These are phyloP conservation scores for Leptoteleia sp. DNA, from an alignment of 1,140 invertebrate species.

Conservation along the genomic window DNA sequence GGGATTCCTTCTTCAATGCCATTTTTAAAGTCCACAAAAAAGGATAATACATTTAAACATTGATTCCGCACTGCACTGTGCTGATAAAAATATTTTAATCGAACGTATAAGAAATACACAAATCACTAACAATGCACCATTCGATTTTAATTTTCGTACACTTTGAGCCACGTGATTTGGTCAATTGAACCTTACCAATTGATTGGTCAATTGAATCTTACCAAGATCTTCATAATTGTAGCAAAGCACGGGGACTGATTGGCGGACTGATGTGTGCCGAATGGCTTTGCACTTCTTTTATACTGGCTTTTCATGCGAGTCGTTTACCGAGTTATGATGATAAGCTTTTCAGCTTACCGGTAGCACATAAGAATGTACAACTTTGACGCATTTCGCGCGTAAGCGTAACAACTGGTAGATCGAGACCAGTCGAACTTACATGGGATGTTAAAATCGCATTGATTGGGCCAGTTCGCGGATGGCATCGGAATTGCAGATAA, in stretches of 20 bases:
- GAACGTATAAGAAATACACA: too few species aligned
- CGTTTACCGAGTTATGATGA: slow-evolving; percentile 47
- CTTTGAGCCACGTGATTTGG: too few species aligned
- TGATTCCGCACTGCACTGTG: too few species aligned
- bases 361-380: slow-evolving; percentile 8
- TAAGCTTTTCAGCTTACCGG: slow-evolving; percentile 18
- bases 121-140: too few species aligned
- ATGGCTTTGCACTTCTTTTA: slow-evolving; percentile 55
- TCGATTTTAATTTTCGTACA: too few species aligned
- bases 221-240: slow-evolving; percentile 59
- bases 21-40: too few species aligned
- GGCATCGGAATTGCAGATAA: slow-evolving; percentile 48
- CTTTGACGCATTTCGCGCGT: slow-evolving; percentile 2
- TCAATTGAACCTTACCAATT: too few species aligned
- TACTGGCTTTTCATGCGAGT: slow-evolving; percentile 48
- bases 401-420: slow-evolving; percentile 59
- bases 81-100: too few species aligned
- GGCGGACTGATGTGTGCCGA: slow-evolving; percentile 49
- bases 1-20: too few species aligned
- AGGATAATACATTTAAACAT: too few species aligned
- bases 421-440: slow-evolving; percentile 38
- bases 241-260: slow-evolving; percentile 34
- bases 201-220: slow-evolving; percentile 28
- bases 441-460: slow-evolving; percentile 31
- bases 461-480: slow-evolving; percentile 41